phyloP scores from a whole-genome alignment of 2,888 invertebrate genomes.

The Brenthis daphne region DNA sequence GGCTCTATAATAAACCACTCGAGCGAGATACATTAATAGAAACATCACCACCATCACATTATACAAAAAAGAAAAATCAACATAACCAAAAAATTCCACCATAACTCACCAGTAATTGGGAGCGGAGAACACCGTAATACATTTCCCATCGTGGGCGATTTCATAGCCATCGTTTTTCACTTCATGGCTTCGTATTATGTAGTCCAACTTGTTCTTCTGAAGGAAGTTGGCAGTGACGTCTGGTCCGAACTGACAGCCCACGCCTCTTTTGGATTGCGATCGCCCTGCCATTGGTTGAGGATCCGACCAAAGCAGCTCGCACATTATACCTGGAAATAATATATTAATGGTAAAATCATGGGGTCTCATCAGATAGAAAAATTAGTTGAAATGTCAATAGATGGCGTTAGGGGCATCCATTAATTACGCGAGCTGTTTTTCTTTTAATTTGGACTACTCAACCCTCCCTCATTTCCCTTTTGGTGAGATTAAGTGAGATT shows the following conservation, averaged over 20 bases:
- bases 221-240: constrained; percentile 96
- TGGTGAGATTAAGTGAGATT: too few species aligned
- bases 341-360: constrained; percentile 15
- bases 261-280: constrained; percentile 97
- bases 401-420: too few species aligned
- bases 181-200: constrained; percentile 97
- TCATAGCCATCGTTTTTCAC: constrained; percentile 99
- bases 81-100: constrained; percentile 2
- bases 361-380: background rate
- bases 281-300: constrained; percentile 95
- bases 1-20: too few species aligned
- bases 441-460: too few species aligned
- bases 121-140: constrained; percentile 99
- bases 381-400: too few species aligned
- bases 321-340: constrained; percentile 89
- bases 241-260: constrained; percentile 99
- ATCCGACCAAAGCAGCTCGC: constrained; percentile 99
- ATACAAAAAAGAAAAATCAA: background rate
- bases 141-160: constrained; percentile 95
- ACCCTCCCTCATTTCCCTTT: too few species aligned
- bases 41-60: too few species aligned
- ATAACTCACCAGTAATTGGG: constrained; percentile 97
- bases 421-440: too few species aligned
- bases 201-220: constrained; percentile 92
- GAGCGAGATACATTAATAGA: too few species aligned